Conservation (phyloP, 2,113 vertebrate genomes). For the Corvus cornix region DNA sequence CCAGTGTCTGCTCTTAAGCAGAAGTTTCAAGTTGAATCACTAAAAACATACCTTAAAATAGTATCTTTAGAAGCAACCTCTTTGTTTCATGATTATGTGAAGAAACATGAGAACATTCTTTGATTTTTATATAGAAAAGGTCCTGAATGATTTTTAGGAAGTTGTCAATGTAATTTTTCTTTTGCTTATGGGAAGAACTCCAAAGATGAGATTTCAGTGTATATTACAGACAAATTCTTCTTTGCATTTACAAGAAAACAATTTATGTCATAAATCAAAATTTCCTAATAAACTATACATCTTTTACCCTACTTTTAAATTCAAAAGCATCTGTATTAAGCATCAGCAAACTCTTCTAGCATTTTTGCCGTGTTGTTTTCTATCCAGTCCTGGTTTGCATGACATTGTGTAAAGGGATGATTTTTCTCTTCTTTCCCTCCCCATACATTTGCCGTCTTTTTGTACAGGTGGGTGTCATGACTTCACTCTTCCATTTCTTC, state of each 20-base stretch:
- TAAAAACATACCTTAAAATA: neutral
- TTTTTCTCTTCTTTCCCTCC: neutral
- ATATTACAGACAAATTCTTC: neutral
- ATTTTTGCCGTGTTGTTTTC: neutral
- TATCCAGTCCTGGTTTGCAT: neutral
- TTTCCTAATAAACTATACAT: neutral
- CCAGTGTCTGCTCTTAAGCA: neutral
- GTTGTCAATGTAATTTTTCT: neutral
- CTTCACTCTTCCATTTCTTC: neutral
- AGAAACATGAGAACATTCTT: neutral
- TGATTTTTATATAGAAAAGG: neutral
- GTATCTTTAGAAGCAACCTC: neutral
- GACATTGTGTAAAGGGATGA: neutral
- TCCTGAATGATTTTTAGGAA: neutral
- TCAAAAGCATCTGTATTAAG: neutral
- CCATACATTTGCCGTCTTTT: neutral
- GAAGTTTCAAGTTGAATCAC: neutral
- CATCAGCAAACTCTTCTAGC: neutral
- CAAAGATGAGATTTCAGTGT: neutral
- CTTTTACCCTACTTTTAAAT: neutral
- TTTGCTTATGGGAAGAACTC: neutral
- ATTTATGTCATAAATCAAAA: neutral
- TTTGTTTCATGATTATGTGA: neutral
- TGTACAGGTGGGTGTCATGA: neutral
- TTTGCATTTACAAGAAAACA: neutral